These are phyloP conservation scores for Girardia tigrina DNA, from an alignment of 2,888 invertebrate species.

Conservation along the genomic window DNA sequence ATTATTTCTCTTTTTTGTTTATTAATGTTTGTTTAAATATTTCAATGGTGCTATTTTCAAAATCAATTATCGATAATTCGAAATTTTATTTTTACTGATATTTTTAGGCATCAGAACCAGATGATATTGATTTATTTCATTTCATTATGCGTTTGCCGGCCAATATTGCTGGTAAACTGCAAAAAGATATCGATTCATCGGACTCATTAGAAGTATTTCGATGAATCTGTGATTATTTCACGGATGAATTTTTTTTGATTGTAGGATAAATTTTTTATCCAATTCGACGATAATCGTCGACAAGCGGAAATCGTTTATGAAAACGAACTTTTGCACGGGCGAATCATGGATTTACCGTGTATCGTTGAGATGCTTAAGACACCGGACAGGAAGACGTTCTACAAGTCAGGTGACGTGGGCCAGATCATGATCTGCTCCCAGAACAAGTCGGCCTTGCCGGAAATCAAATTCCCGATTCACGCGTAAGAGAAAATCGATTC, in stretches of 20 bases:
- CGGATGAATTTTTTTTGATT: background rate
- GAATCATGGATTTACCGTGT: constrained; percentile 76
- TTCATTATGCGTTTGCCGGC: background rate
- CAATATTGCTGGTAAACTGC: background rate
- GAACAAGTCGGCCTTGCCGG: constrained; percentile 26
- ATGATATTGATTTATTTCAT: background rate
- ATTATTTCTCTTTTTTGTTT: too few species aligned
- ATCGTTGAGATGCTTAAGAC: constrained; percentile 83
- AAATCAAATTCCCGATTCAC: constrained; percentile 38
- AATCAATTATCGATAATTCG: too few species aligned
- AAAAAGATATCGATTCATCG: constrained; percentile 16
- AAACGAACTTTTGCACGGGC: constrained; percentile 35
- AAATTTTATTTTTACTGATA: background rate
- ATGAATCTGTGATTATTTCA: background rate
- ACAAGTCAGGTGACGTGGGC: constrained; percentile 88
- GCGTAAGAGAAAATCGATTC: constrained; percentile 36
- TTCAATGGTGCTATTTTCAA: too few species aligned
- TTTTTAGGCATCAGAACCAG: background rate
- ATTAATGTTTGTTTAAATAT: too few species aligned
- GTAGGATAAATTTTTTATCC: constrained; percentile 8
- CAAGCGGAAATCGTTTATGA: constrained; percentile 25
- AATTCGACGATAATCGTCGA: background rate
- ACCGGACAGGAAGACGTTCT: constrained; percentile 84
- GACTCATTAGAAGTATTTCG: background rate
- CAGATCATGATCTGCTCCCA: constrained; percentile 55